phyloP scores from a whole-genome alignment of 2,113 vertebrate species.

The Sterrhoptilus dennistouni region DNA sequence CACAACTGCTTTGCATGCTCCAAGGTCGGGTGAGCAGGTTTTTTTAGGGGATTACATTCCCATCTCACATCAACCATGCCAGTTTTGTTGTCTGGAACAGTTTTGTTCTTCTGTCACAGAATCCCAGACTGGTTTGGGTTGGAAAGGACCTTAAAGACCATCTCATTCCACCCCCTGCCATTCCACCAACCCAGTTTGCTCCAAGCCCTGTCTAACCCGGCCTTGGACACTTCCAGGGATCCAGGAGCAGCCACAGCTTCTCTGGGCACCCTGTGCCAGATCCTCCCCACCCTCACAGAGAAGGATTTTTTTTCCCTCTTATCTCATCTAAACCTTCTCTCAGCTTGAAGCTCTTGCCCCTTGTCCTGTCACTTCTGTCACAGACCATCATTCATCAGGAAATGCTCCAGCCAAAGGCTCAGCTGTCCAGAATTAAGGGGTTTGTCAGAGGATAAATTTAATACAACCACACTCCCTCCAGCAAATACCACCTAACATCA shows the following conservation, averaged over 20 bases:
- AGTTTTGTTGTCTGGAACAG: too few relatives aligned
- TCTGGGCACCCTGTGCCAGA: not conserved
- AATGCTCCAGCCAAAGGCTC: not conserved
- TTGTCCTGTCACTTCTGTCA: not conserved
- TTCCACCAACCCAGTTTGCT: fast-evolving
- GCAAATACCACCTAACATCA: not conserved
- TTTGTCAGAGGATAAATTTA: not conserved
- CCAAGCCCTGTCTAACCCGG: fast-evolving
- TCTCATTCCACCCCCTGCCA: fast-evolving
- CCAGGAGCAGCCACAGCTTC: not conserved
- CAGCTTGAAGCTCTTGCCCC: not conserved
- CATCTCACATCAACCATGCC: fast-evolving
- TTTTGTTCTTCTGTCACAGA: not conserved
- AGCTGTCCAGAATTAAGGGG: not conserved
- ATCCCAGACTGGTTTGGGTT: not conserved
- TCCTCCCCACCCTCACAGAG: fast-evolving
- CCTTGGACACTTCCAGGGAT: not conserved
- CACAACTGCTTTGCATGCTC: not conserved
- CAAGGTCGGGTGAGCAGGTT: not conserved
- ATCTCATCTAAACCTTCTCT: not conserved
- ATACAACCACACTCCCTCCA: not conserved
- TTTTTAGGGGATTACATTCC: not conserved
- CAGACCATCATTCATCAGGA: fast-evolving
- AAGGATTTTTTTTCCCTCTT: not conserved
- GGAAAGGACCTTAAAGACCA: fast-evolving